Conservation (phyloP, 2,797 vertebrate genomes). For the Oophaga sylvatica region DNA sequence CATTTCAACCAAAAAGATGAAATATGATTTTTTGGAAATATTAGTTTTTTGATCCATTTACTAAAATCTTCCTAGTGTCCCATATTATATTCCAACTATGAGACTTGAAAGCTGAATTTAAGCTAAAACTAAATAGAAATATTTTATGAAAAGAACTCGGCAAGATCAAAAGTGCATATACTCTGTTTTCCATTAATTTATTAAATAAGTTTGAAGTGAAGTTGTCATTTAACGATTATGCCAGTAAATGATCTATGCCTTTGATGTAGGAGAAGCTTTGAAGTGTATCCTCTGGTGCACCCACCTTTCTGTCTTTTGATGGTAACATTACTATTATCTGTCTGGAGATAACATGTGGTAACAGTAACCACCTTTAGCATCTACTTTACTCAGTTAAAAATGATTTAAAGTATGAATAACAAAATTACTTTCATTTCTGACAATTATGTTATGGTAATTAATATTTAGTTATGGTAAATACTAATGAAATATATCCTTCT, state of each 20-base stretch:
- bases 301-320: slow-evolving; percentile 21
- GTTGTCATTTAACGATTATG: slow-evolving; percentile 10
- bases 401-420: neutral
- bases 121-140: neutral
- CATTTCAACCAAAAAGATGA: neutral
- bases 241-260: slow-evolving; percentile 15
- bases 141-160: neutral
- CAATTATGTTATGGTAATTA: neutral
- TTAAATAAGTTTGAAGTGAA: neutral
- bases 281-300: slow-evolving; percentile 18
- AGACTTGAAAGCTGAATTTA: neutral
- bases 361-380: slow-evolving; percentile 17
- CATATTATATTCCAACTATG: neutral
- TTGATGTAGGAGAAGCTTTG: slow-evolving; percentile 42
- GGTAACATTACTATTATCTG: slow-evolving; percentile 1
- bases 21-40: too few species aligned
- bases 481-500: neutral
- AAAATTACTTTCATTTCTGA: neutral
- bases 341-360: slow-evolving; percentile 20
- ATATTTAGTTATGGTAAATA: neutral
- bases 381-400: neutral
- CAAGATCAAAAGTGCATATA: neutral
- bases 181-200: neutral
- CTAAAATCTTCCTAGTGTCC: neutral
- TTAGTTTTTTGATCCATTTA: too few species aligned